Conservation (phyloP, 2,888 invertebrate species). For the Dyspetes luteomarginatus region DNA sequence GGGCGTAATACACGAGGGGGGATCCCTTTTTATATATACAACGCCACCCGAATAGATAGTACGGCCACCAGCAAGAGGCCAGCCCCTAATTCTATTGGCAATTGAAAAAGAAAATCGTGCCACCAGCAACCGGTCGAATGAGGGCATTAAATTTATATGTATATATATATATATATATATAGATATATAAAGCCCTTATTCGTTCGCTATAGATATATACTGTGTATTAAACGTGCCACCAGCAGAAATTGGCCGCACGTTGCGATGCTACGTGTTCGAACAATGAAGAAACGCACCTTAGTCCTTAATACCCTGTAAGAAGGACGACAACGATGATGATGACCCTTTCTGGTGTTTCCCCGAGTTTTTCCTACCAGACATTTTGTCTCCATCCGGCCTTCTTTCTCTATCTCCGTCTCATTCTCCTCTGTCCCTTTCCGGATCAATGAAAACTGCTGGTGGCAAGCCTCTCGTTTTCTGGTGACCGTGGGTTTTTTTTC, state of each 20-base stretch:
- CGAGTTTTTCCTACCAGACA: constrained; percentile 35
- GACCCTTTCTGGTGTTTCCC: constrained; percentile 63
- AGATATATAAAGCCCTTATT: not conserved
- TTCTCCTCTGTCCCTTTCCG: constrained; percentile 9
- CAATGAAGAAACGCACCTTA: constrained; percentile 47
- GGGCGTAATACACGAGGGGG: constrained; percentile 47
- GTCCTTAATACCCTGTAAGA: constrained; percentile 20
- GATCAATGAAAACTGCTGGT: constrained; percentile 52
- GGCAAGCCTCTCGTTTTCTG: constrained; percentile 41
- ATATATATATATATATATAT: not conserved
- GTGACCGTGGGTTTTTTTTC: constrained; percentile 59
- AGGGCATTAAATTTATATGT: constrained; percentile 26
- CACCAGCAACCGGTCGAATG: constrained; percentile 63
- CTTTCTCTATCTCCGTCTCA: constrained; percentile 7
- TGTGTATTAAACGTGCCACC: constrained; percentile 69
- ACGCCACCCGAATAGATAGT: constrained; percentile 61
- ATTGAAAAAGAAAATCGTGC: constrained; percentile 59
- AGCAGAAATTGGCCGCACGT: constrained; percentile 64
- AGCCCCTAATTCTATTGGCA: constrained; percentile 29
- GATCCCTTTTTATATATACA: constrained; percentile 49
- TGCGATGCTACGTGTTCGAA: constrained; percentile 54
- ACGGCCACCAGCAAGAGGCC: constrained; percentile 69
- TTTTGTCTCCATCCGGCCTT: constrained; percentile 16
- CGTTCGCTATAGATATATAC: not conserved
- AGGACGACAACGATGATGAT: constrained; percentile 45